Conservation (phyloP, 2,888 invertebrate species). For the Limenitis camilla region DNA sequence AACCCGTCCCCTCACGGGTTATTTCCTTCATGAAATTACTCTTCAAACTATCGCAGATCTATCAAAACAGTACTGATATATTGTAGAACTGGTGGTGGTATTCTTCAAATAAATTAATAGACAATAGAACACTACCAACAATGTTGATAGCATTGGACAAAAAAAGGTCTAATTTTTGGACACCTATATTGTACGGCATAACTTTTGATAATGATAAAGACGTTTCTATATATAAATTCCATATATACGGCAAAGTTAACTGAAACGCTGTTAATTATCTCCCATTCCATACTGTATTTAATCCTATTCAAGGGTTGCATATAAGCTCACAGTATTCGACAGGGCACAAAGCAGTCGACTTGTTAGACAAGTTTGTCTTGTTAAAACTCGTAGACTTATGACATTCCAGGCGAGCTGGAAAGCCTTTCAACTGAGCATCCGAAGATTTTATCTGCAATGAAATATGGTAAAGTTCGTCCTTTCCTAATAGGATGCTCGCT, state of each 20-base stretch:
- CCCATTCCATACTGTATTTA: slow-evolving; percentile 31
- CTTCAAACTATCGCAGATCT: too few species aligned
- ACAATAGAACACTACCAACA: too few species aligned
- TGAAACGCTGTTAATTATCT: slow-evolving; percentile 31
- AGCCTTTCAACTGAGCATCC: slow-evolving; percentile 27
- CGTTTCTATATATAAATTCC: not conserved
- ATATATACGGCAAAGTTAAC: slow-evolving; percentile 9
- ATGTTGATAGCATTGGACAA: too few species aligned
- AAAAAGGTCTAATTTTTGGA: too few species aligned
- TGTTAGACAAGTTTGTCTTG: slow-evolving; percentile 59
- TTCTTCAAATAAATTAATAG: too few species aligned
- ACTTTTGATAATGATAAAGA: not conserved
- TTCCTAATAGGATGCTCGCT: slow-evolving; percentile 15
- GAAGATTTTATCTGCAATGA: slow-evolving; percentile 28
- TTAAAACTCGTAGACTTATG: slow-evolving; percentile 45
- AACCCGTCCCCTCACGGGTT: too few species aligned
- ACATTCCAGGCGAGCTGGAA: slow-evolving; percentile 34
- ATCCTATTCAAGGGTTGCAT: slow-evolving; percentile 38
- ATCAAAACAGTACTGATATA: too few species aligned
- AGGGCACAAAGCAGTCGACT: slow-evolving; percentile 38
- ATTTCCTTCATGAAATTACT: too few species aligned
- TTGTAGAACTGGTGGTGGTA: too few species aligned
- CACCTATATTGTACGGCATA: too few species aligned
- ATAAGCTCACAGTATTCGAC: slow-evolving; percentile 50
- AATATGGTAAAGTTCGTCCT: slow-evolving; percentile 18